phyloP scores from a whole-genome alignment of 2,888 invertebrate genomes.

The Patella caerulea region DNA sequence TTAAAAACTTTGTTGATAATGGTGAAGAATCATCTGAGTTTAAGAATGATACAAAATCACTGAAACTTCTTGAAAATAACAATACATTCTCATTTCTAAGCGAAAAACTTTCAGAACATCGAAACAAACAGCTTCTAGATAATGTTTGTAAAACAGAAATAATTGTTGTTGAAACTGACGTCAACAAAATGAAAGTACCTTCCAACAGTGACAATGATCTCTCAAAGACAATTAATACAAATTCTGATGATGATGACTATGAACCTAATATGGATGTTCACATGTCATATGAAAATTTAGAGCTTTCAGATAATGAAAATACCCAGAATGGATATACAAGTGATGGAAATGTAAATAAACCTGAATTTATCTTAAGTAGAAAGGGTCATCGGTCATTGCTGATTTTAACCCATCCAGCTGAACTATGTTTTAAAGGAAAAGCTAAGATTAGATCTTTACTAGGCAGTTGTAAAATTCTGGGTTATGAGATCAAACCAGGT shows the following conservation, averaged over 20 bases:
- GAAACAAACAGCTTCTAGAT: neutral
- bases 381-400: conserved; percentile 3
- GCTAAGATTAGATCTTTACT: conserved; percentile 39
- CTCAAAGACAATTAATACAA: too few species aligned
- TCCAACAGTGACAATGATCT: neutral
- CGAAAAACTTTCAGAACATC: neutral
- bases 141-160: neutral
- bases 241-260: too few species aligned
- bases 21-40: too few species aligned
- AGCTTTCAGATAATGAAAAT: too few species aligned
- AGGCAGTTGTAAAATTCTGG: conserved; percentile 46
- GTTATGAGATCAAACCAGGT: conserved; percentile 36
- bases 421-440: conserved; percentile 47
- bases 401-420: conserved; percentile 40
- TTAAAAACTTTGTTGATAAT: too few species aligned
- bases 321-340: too few species aligned
- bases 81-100: neutral
- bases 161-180: neutral
- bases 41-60: too few species aligned
- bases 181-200: neutral
- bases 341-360: too few species aligned
- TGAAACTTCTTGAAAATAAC: neutral
- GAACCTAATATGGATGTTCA: too few species aligned
- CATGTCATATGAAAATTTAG: too few species aligned
- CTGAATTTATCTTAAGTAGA: neutral